Evolutionary conservation across 2,888 invertebrate species (phyloP).

Genomic region (Pammene fasciana): DNA sequence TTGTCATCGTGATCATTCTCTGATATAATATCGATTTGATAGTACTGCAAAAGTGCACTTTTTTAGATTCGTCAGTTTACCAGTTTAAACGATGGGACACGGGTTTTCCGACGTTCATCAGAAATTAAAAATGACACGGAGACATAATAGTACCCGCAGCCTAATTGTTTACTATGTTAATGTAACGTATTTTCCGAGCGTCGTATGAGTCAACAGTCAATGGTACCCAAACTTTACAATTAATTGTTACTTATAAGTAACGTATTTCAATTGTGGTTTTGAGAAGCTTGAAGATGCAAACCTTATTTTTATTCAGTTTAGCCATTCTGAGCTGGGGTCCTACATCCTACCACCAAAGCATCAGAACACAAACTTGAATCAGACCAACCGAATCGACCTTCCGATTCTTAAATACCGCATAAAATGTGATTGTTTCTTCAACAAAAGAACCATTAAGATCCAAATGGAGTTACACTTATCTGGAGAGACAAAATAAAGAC

Average conservation of each 20-base stretch:
- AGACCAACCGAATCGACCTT: conserved; percentile 20
- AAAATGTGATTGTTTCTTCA: conserved; percentile 36
- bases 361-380: background rate
- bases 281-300: background rate
- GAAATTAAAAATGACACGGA: background rate
- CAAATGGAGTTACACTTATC: conserved; percentile 36
- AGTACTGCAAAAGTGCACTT: too few relatives aligned
- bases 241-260: too few relatives aligned
- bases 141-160: background rate
- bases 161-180: conserved; percentile 19
- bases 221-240: conserved; percentile 20
- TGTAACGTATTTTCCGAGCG: conserved; percentile 30
- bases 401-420: conserved; percentile 18
- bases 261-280: too few relatives aligned
- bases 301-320: too few relatives aligned
- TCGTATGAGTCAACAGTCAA: background rate
- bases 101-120: background rate
- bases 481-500: conserved; percentile 38
- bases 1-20: too few relatives aligned
- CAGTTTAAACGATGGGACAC: too few relatives aligned
- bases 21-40: too few relatives aligned
- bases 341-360: too few relatives aligned
- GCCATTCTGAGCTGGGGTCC: too few relatives aligned
- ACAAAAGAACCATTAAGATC: conserved; percentile 38
- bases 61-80: too few relatives aligned